Evolutionary conservation across 2,888 invertebrate genomes (phyloP), one percentile per base, ranked within the genome.

Genomic region (Eupithecia pulchellata): DNA sequence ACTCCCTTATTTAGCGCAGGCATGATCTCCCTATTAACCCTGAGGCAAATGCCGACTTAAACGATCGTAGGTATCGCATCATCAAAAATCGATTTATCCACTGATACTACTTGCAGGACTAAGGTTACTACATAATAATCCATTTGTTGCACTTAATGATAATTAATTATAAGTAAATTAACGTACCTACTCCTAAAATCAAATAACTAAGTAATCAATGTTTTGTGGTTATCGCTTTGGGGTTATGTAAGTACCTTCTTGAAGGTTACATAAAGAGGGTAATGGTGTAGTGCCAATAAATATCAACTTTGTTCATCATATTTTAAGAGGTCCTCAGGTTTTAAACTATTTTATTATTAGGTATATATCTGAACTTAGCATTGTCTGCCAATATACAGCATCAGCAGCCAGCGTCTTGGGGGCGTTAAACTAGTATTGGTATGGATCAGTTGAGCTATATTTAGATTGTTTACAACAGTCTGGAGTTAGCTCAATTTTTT

Each of bases 1-100:
- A 11, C 9, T 2, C 34, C 11, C 34, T n/a, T n/a, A n/a, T n/a
- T n/a, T n/a, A n/a, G n/a, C n/a, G n/a, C n/a, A n/a, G n/a, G n/a
- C n/a, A n/a, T n/a, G n/a, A n/a, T n/a, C n/a, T n/a, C n/a, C n/a
- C n/a, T n/a, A 4, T 47, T 17, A 47, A 47, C n/a, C n/a, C 47
- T n/a, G 32, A 47, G 47, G n/a, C 47, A n/a, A 17, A 47, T 39
- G 47, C 55, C n/a, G n/a, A 64, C 34, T 62, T 29, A 47, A 11
- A 11, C n/a, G n/a, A n/a, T n/a, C n/a, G n/a, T n/a, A n/a, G n/a
- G n/a, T n/a, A n/a, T n/a, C 32, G 52, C 58, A 30, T 60, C 58
- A 60, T 60, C 32, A 60, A 32, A n/a, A 60, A 60, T 32, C 58
- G 58, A 32, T 60, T 30, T 32, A 60, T 60, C 29, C 6, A 60